These are phyloP conservation scores for Falco peregrinus DNA, from an alignment of 2,797 vertebrate species.

Conservation along the genomic window DNA sequence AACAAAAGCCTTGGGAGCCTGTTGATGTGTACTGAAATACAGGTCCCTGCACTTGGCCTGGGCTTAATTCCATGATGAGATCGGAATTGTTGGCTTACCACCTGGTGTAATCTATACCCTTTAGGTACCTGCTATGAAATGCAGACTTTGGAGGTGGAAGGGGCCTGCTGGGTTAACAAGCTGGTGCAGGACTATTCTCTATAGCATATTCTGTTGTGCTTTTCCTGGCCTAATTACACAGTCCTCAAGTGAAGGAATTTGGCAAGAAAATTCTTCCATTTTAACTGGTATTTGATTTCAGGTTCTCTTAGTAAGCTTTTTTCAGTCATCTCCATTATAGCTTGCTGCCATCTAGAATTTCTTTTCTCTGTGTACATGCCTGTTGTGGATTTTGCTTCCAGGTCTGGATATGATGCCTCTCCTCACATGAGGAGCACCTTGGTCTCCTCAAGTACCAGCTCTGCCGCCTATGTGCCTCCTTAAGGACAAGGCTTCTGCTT, in stretches of 20 bases:
- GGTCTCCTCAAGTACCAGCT: not conserved
- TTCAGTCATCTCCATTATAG: not conserved
- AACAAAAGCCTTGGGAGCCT: not conserved
- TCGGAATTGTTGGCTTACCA: not conserved
- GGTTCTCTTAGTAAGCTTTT: not conserved
- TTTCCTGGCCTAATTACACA: slow-evolving; percentile 43
- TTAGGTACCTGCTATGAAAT: slow-evolving; percentile 14
- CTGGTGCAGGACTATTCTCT: not conserved
- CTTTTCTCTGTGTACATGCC: not conserved
- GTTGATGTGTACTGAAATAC: not conserved
- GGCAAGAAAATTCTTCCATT: not conserved
- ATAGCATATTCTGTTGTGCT: slow-evolving; percentile 21
- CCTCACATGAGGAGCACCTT: not conserved
- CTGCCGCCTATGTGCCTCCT: not conserved
- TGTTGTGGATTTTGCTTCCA: not conserved
- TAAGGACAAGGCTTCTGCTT: not conserved
- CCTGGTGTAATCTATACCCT: not conserved
- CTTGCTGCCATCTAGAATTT: not conserved
- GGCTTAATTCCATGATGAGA: not conserved
- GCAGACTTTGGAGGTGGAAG: not conserved
- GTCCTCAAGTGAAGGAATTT: slow-evolving; percentile 28
- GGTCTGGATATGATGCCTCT: not conserved
- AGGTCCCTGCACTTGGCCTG: not conserved
- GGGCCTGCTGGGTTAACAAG: not conserved
- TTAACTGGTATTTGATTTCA: not conserved